phyloP scores from a whole-genome alignment of 2,113 vertebrate species.

The Ramphastos sulfuratus region DNA sequence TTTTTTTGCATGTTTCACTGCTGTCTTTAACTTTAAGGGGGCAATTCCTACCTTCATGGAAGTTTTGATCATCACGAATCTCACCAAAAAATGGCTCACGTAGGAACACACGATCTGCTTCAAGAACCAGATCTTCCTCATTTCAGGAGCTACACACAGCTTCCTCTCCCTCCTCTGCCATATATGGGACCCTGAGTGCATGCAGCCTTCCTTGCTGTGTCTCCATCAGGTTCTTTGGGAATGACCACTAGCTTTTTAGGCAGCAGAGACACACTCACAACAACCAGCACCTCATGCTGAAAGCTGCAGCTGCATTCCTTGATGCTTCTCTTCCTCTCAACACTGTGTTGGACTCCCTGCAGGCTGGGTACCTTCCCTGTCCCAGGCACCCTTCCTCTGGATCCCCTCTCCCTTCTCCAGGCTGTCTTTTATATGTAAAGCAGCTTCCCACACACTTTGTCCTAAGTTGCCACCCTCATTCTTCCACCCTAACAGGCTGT shows the following conservation, averaged over 20 bases:
- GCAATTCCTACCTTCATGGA: not conserved
- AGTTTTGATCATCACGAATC: not conserved
- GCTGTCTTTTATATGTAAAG: not conserved
- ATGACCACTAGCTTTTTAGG: not conserved
- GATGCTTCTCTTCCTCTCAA: not conserved
- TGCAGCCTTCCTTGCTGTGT: not conserved
- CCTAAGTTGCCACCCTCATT: not conserved
- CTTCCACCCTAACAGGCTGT: not conserved
- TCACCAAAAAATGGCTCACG: not conserved
- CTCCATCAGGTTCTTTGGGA: not conserved
- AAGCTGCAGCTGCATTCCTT: not conserved
- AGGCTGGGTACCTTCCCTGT: accelerated
- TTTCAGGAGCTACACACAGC: not conserved
- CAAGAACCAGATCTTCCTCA: not conserved
- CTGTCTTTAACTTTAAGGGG: not conserved
- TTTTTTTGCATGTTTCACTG: not conserved
- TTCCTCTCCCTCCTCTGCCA: not conserved
- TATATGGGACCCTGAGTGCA: accelerated
- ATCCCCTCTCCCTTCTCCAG: not conserved
- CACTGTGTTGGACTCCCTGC: not conserved
- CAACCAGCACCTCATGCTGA: not conserved
- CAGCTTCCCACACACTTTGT: not conserved
- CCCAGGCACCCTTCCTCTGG: not conserved
- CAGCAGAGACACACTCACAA: too few species aligned
- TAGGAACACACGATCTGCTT: not conserved